Evolutionary conservation across 2,888 invertebrate genomes (phyloP).

Genomic region (Anoplius nigerrimus): DNA sequence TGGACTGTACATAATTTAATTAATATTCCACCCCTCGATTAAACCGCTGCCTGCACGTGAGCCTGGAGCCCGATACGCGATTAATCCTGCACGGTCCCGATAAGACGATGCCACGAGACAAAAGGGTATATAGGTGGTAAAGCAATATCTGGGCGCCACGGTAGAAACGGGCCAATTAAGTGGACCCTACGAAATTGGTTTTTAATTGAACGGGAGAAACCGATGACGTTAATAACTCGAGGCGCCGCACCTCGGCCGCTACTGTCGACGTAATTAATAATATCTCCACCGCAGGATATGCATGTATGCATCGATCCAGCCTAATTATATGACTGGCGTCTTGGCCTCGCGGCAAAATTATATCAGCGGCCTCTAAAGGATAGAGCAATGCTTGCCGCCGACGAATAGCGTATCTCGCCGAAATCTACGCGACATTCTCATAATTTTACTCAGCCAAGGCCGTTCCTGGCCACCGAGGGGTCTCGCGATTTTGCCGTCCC

Average conservation of each 20-base stretch:
- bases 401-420: too few relatives aligned
- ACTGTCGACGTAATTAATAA: slow-evolving; percentile 40
- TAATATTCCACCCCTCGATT: slow-evolving; percentile 52
- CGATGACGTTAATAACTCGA: slow-evolving; percentile 50
- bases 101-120: slow-evolving; percentile 55
- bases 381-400: too few relatives aligned
- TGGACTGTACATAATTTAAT: slow-evolving; percentile 51
- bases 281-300: slow-evolving; percentile 26
- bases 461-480: slow-evolving; percentile 54
- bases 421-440: too few relatives aligned
- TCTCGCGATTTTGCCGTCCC: slow-evolving; percentile 61
- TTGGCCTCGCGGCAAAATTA: too few relatives aligned
- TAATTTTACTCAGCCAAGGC: slow-evolving; percentile 53
- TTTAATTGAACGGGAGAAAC: slow-evolving; percentile 60
- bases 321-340: too few relatives aligned
- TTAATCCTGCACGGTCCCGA: slow-evolving; percentile 56
- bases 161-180: slow-evolving; percentile 57
- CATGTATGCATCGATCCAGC: slow-evolving; percentile 10
- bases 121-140: slow-evolving; percentile 48
- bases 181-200: slow-evolving; percentile 58
- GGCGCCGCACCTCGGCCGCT: background rate
- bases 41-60: slow-evolving; percentile 51
- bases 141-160: slow-evolving; percentile 51
- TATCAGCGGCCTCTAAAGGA: too few relatives aligned
- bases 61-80: slow-evolving; percentile 54